Conservation (phyloP, 2,113 vertebrate species). For the Hucho hucho region DNA sequence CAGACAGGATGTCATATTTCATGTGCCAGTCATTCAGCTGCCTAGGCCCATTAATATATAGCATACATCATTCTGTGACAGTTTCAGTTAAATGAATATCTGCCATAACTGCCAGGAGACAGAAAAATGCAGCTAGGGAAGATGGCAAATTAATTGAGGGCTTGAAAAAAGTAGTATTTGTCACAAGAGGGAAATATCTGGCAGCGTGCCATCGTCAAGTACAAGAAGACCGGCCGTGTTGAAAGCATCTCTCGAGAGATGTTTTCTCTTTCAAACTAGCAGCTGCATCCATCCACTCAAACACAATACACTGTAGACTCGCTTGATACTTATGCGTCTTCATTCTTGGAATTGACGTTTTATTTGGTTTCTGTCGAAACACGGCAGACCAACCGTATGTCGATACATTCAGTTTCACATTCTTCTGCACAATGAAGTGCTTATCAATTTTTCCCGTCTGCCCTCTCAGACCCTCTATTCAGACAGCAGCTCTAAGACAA, state of each 20-base stretch:
- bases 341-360: constrained; percentile 41
- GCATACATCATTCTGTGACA: constrained; percentile 57
- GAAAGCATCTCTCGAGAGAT: constrained; percentile 54
- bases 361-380: not conserved
- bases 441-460: constrained; percentile 52
- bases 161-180: constrained; percentile 63
- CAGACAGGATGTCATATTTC: constrained; percentile 40
- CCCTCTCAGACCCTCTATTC: constrained; percentile 27
- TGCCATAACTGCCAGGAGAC: constrained; percentile 54
- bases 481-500: constrained; percentile 33
- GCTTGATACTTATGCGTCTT: constrained; percentile 31
- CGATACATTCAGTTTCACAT: constrained; percentile 63
- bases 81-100: constrained; percentile 57
- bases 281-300: constrained; percentile 28
- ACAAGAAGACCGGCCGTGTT: constrained; percentile 52
- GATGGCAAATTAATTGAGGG: constrained; percentile 46
- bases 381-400: constrained; percentile 35
- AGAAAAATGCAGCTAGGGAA: constrained; percentile 52
- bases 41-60: constrained; percentile 57
- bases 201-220: constrained; percentile 64
- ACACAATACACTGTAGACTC: constrained; percentile 13
- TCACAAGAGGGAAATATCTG: constrained; percentile 75
- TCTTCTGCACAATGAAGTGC: constrained; percentile 56
- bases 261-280: constrained; percentile 21
- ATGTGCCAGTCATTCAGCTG: constrained; percentile 46